Conservation (phyloP, 2,797 vertebrate genomes). For the Chromis chromis region DNA sequence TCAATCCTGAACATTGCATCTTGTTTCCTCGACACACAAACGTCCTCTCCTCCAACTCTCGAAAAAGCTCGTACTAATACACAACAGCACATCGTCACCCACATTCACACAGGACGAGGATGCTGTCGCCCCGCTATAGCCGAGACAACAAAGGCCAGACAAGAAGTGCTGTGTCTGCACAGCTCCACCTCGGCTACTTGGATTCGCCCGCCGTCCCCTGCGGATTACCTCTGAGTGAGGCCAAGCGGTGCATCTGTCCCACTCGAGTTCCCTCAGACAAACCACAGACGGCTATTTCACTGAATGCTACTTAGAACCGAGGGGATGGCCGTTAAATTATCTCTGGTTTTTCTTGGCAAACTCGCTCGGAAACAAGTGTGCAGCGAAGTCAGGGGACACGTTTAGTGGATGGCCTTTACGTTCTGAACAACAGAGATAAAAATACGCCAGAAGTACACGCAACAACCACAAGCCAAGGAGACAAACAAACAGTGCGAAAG, state of each 20-base stretch:
- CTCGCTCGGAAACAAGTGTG: constrained; percentile 46
- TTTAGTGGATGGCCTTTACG: constrained; percentile 11
- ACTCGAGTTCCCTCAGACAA: constrained; percentile 44
- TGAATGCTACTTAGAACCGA: constrained; percentile 20
- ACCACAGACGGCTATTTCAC: constrained; percentile 45
- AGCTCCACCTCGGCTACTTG: constrained; percentile 35
- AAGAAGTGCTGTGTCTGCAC: constrained; percentile 53
- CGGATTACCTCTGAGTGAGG: constrained; percentile 44
- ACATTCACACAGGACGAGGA: background rate
- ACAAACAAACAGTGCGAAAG: background rate
- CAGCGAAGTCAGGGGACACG: constrained; percentile 26
- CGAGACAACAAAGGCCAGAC: constrained; percentile 38
- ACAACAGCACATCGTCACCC: background rate
- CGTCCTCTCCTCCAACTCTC: background rate
- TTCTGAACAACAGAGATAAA: constrained; percentile 18
- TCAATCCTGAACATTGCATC: constrained; percentile 25
- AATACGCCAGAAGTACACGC: background rate
- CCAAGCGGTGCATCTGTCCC: constrained; percentile 45
- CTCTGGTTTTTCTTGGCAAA: constrained; percentile 66
- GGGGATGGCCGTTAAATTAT: constrained; percentile 56
- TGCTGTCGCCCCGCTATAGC: background rate
- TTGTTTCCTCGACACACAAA: constrained; percentile 42
- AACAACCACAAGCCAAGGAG: background rate
- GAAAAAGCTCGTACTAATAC: background rate
- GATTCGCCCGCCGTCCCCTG: constrained; percentile 33